A percentile compares a stretch with the other conserved stretches of the same genome.
phyloP scores from a whole-genome alignment of 2,113 vertebrate genomes.

The Microtus oregoni region DNA sequence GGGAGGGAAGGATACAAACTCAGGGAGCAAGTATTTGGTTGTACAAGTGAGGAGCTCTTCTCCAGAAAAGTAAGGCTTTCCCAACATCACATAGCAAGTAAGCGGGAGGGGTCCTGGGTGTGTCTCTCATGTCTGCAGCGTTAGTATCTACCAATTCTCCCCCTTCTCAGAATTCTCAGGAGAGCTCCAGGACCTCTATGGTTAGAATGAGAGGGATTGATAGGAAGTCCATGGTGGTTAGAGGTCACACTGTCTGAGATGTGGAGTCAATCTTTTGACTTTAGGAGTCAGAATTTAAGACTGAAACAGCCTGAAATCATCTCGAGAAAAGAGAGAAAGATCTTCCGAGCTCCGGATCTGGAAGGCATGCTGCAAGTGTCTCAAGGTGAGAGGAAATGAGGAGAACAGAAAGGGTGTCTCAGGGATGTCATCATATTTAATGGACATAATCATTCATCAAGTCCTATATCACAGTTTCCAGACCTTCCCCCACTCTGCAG shows the following conservation, averaged over 20 bases:
- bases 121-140: not conserved
- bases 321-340: not conserved
- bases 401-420: not conserved
- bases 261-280: not conserved
- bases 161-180: not conserved
- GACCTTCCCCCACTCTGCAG: not conserved
- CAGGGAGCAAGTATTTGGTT: not conserved
- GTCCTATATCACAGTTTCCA: not conserved
- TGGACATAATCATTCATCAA: not conserved
- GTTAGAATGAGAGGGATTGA: not conserved
- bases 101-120: not conserved
- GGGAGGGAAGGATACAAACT: not conserved
- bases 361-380: accelerated
- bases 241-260: not conserved
- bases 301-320: not conserved
- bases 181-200: not conserved
- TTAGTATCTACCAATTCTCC: not conserved
- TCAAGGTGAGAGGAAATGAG: conserved; percentile 5
- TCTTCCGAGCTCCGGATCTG: not conserved
- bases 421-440: not conserved
- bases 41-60: not conserved
- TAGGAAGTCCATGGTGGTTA: not conserved
- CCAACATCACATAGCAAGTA: not conserved
- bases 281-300: not conserved
- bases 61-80: not conserved